A percentile compares a stretch with the other conserved stretches of the same genome.
These are phyloP conservation scores for Gryllus longicercus DNA, from an alignment of 2,888 invertebrate genomes.

Conservation along the genomic window DNA sequence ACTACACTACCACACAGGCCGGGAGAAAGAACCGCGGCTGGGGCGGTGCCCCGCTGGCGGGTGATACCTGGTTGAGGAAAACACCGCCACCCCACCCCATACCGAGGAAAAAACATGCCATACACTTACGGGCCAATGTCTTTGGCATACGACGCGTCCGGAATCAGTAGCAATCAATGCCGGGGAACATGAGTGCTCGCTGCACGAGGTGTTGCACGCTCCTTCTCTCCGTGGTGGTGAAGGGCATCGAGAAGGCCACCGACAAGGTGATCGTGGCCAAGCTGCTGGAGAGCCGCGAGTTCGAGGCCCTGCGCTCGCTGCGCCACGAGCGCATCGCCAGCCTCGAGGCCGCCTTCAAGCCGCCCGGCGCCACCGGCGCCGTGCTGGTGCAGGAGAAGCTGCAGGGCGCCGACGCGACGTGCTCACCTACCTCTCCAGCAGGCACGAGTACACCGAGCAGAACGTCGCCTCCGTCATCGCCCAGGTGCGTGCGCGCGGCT, in stretches of 20 bases:
- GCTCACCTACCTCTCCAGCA: conserved; percentile 79
- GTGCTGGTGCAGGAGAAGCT: conserved; percentile 76
- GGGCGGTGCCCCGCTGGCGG: too few species aligned
- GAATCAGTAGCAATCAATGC: too few species aligned
- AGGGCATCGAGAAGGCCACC: conserved; percentile 70
- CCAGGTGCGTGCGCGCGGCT: conserved; percentile 64
- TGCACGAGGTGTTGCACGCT: conserved; percentile 70
- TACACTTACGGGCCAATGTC: too few species aligned
- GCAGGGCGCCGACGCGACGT: conserved; percentile 91
- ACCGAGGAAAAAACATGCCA: too few species aligned
- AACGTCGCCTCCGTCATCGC: conserved; percentile 81
- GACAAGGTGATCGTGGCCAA: conserved; percentile 81
- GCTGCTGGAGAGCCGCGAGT: conserved; percentile 76
- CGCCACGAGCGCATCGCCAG: conserved; percentile 85
- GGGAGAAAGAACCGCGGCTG: too few species aligned
- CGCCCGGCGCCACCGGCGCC: conserved; percentile 63
- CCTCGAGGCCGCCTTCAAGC: conserved; percentile 67
- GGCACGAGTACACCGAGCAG: conserved; percentile 90
- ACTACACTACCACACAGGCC: too few species aligned
- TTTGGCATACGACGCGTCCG: too few species aligned
- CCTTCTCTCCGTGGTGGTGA: conserved; percentile 81
- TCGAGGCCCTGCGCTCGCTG: conserved; percentile 74
- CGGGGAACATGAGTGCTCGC: too few species aligned
- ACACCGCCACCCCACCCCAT: too few species aligned
- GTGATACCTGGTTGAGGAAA: too few species aligned